Conservation (phyloP, 2,797 vertebrate species). For the Iguana delicatissima region DNA sequence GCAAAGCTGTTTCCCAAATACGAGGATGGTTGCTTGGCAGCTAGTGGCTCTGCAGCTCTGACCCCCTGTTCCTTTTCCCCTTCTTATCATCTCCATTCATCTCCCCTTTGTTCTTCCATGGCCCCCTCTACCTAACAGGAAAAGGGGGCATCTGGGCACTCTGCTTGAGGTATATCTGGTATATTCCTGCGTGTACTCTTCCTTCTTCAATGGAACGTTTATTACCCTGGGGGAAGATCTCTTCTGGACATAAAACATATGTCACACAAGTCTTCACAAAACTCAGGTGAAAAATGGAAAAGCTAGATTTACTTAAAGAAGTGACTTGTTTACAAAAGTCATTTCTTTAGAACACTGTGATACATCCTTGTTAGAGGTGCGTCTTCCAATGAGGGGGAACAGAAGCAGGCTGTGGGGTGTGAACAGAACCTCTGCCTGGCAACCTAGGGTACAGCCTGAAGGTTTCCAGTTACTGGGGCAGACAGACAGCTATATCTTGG, state of each 20-base stretch:
- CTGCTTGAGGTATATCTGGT: background rate
- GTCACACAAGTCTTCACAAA: background rate
- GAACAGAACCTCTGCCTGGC: background rate
- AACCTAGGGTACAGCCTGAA: background rate
- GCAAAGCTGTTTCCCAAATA: constrained; percentile 36
- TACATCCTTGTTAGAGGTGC: background rate
- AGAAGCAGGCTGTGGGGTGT: background rate
- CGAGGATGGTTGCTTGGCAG: constrained; percentile 25
- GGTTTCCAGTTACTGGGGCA: background rate
- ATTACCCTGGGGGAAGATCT: background rate
- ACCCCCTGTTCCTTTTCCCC: background rate
- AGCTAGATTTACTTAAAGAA: background rate
- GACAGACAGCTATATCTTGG: background rate
- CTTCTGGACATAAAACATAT: background rate
- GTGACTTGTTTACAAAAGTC: background rate
- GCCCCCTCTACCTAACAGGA: too few species aligned
- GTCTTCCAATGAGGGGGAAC: background rate
- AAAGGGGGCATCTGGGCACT: background rate
- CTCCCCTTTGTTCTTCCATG: background rate
- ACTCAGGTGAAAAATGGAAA: background rate
- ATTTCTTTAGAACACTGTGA: background rate
- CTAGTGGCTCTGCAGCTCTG: background rate
- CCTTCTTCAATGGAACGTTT: background rate
- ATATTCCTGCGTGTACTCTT: background rate
- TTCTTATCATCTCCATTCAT: background rate